Evolutionary conservation across 2,797 vertebrate species (phyloP), one percentile per base, ranked within the genome.

Genomic region (Pempheris klunzingeri): DNA sequence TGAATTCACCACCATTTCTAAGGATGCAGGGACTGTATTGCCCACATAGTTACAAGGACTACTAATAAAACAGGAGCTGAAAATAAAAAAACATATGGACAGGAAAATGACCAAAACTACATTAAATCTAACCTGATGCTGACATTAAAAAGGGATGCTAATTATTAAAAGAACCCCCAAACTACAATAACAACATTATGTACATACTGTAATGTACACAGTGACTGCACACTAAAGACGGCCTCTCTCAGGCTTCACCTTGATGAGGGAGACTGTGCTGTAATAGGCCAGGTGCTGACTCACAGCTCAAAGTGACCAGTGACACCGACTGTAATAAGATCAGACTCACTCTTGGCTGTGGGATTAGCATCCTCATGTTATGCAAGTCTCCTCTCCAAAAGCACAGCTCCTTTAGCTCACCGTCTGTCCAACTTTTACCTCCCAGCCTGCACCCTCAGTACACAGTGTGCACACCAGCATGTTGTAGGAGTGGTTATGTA

Each of bases 251-350:
- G 60, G 49, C 70, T 70, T 75, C 74, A 69, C 57, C 73, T 69
- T 63, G 50, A 44, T 26, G 73, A 65, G 59, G 24, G 61, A 81
- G 63, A 52, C 66, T 52, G 62, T 17, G 62, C 39, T 71, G 68
- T 86, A 82, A 81, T 60, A 81, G 65, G 73, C 73, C 78, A 36
- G 58, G 30, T 24, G 26, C 74, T 86, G 84, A 89, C 82, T 84
- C 79, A 86, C 69, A 65, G 67, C 80, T 87, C 81, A 80, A 50
- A 82, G 72, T 86, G 80, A 88, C 80, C 78, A 65, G 57, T 54
- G 74, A 84, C 84, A 78, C 82, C 65, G 82, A 87, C 76, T 62
- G 60, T 78, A 88, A 89, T 80, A 59, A 83, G 83, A 85, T 79
- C 79, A 78, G 79, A 86, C 67, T 83, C 78, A 78, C 55, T 82